phyloP scores from a whole-genome alignment of 2,797 vertebrate species.

The Hafferia zeledoni region DNA sequence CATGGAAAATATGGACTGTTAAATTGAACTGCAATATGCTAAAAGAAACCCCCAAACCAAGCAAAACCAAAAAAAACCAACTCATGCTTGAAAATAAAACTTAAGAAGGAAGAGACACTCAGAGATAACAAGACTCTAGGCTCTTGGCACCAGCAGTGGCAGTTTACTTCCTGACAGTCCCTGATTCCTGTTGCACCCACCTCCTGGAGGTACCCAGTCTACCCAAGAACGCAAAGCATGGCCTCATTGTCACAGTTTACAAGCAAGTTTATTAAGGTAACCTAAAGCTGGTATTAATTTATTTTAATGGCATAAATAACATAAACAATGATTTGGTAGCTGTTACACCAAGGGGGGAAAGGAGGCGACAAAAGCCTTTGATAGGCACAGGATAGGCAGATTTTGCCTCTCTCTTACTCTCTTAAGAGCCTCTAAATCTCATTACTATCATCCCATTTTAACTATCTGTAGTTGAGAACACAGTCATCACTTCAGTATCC shows the following conservation, averaged over 20 bases:
- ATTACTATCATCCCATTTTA: background rate
- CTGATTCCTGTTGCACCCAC: background rate
- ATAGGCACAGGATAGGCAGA: background rate
- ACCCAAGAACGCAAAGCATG: background rate
- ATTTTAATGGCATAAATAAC: background rate
- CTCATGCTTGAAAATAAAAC: background rate
- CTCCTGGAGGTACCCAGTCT: background rate
- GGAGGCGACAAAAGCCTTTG: background rate
- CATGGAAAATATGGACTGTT: background rate
- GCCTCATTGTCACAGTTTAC: background rate
- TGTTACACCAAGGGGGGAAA: fast-evolving
- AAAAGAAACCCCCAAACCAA: background rate
- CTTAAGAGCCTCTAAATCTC: background rate
- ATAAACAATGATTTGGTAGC: background rate
- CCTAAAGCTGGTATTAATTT: background rate
- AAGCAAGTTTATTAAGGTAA: background rate
- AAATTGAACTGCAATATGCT: background rate
- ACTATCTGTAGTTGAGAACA: background rate
- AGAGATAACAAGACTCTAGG: background rate
- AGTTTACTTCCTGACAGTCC: background rate
- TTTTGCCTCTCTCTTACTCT: background rate
- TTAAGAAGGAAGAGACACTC: background rate
- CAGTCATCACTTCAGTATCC: background rate
- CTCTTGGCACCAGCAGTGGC: background rate
- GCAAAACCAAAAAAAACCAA: background rate